Conservation (phyloP, 2,888 invertebrate genomes). For the Callyntrura guangdongensis region DNA sequence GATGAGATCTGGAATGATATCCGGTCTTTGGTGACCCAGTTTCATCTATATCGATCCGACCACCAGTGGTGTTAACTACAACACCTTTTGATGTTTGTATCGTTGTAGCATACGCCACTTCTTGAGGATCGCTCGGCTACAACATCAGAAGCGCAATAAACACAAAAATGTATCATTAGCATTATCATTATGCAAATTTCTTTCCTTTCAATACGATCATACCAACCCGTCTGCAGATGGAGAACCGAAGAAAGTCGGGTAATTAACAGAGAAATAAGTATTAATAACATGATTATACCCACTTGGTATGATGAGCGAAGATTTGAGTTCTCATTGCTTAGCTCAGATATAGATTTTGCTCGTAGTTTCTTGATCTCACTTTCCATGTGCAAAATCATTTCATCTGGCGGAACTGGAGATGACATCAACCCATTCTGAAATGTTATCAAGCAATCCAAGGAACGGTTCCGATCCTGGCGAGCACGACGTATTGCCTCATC, state of each 20-base stretch:
- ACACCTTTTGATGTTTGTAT: conserved; percentile 64
- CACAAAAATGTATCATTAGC: conserved; percentile 26
- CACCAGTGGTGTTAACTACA: conserved; percentile 53
- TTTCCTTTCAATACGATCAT: neutral
- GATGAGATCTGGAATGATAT: conserved; percentile 74
- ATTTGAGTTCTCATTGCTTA: conserved; percentile 80
- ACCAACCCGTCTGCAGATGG: too few relatives aligned
- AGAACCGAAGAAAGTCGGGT: neutral
- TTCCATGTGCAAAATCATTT: conserved; percentile 79
- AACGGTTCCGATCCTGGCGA: conserved; percentile 76
- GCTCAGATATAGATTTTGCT: conserved; percentile 78
- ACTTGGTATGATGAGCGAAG: conserved; percentile 78
- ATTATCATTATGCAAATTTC: conserved; percentile 36
- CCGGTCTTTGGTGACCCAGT: conserved; percentile 73
- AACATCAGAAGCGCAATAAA: neutral
- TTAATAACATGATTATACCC: too few relatives aligned
- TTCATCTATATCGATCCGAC: conserved; percentile 71
- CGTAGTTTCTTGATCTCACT: conserved; percentile 79
- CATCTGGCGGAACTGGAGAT: conserved; percentile 77
- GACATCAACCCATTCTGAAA: conserved; percentile 81
- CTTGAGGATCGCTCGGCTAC: conserved; percentile 65
- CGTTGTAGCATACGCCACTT: conserved; percentile 54
- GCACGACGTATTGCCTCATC: conserved; percentile 82
- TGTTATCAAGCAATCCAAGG: conserved; percentile 77
- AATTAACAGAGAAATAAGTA: neutral